A percentile compares a stretch with the other conserved stretches of the same genome.
phyloP scores from a whole-genome alignment of 1,140 invertebrate species.

The Cataglyphis hispanica region DNA sequence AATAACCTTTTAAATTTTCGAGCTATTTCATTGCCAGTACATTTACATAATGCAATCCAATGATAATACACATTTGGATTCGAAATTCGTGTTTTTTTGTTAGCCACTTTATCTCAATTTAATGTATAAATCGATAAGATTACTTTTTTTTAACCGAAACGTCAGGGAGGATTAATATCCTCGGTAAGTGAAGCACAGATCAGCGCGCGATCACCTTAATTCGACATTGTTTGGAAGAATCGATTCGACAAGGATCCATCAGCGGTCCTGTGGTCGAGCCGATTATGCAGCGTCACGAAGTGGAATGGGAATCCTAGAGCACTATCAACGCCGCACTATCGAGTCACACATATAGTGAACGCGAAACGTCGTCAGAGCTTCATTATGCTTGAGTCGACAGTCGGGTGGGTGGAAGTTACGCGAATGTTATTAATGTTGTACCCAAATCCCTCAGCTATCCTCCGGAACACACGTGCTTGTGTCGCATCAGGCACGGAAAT shows the following conservation, averaged over 20 bases:
- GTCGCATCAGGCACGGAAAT: constrained; percentile 46
- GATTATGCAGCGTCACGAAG: constrained; percentile 57
- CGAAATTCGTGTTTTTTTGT: neutral
- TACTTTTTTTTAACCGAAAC: neutral
- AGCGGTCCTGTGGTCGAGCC: constrained; percentile 30
- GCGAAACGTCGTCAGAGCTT: constrained; percentile 51
- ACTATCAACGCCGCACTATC: constrained; percentile 12
- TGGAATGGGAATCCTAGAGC: constrained; percentile 47
- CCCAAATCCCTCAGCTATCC: constrained; percentile 47
- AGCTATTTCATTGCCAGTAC: neutral
- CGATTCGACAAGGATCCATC: constrained; percentile 41
- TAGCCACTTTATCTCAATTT: constrained; percentile 1
- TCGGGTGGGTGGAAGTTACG: constrained; percentile 35
- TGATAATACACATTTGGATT: neutral
- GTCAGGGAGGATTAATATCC: constrained; percentile 1
- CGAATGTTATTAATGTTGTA: constrained; percentile 60
- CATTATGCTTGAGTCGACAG: constrained; percentile 45
- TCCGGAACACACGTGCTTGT: neutral
- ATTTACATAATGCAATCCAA: neutral
- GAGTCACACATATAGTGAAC: neutral
- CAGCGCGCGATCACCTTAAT: neutral
- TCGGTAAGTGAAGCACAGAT: neutral
- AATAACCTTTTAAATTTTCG: neutral
- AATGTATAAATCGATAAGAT: neutral
- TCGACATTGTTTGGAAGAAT: constrained; percentile 18